These are phyloP conservation scores for Idaea biselata DNA, from an alignment of 2,888 invertebrate species.

Conservation along the genomic window DNA sequence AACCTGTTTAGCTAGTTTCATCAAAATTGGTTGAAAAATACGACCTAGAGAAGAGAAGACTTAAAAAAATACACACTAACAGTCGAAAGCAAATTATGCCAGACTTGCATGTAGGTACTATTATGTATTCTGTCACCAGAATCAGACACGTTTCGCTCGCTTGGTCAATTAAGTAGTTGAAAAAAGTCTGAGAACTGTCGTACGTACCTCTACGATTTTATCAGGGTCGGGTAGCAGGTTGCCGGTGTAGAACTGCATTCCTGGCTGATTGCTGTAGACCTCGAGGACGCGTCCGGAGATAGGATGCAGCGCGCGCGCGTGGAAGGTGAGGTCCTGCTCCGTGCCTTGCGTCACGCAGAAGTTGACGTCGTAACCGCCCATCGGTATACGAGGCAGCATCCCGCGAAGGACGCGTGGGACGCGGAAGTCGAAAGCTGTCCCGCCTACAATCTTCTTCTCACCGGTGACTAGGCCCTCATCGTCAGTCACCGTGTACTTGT, in stretches of 20 bases:
- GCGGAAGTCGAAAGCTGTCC: slow-evolving; percentile 87
- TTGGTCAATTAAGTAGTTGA: no score
- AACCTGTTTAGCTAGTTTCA: no score
- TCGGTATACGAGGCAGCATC: slow-evolving; percentile 84
- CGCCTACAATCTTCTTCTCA: slow-evolving; percentile 85
- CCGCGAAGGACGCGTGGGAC: slow-evolving; percentile 83
- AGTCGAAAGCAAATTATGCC: no score
- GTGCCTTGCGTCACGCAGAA: slow-evolving; percentile 86
- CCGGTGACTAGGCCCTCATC: slow-evolving; percentile 87
- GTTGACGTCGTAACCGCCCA: slow-evolving; percentile 90
- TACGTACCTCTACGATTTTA: slow-evolving; percentile 57
- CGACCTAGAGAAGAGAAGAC: no score
- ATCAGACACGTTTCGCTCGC: no score
- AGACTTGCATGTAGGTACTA: no score
- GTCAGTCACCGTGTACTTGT: slow-evolving; percentile 87
- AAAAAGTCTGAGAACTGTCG: no score
- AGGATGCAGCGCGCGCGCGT: slow-evolving; percentile 85
- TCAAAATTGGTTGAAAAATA: no score
- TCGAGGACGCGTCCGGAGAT: slow-evolving; percentile 87
- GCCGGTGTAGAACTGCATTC: slow-evolving; percentile 94
- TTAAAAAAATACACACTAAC: no score
- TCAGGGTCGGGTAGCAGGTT: slow-evolving; percentile 85
- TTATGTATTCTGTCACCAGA: no score
- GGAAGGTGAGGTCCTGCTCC: slow-evolving; percentile 79
- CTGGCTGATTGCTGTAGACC: slow-evolving; percentile 92